These are phyloP conservation scores for Julus scandinavius DNA, from an alignment of 2,888 invertebrate species.

Conservation along the genomic window DNA sequence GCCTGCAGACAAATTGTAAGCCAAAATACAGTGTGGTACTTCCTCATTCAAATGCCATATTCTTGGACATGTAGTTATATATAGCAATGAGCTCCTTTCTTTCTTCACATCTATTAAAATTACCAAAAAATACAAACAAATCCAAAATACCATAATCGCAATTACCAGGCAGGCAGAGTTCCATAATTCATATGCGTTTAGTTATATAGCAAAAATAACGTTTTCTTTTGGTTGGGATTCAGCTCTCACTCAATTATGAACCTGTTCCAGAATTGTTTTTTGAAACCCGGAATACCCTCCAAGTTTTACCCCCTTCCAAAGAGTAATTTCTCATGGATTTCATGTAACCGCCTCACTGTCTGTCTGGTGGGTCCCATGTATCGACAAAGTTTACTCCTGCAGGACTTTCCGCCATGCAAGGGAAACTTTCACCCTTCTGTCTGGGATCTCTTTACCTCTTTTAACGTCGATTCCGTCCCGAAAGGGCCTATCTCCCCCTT, in stretches of 20 bases:
- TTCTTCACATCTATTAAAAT: too few species aligned
- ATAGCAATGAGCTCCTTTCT: too few species aligned
- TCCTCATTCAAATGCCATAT: too few species aligned
- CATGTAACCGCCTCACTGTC: background rate
- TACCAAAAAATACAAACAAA: too few species aligned
- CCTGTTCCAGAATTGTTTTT: background rate
- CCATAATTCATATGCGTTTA: too few species aligned
- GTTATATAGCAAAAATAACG: too few species aligned
- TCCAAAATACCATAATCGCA: too few species aligned
- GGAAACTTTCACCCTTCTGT: constrained; percentile 29
- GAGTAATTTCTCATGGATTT: background rate
- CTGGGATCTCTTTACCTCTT: constrained; percentile 42
- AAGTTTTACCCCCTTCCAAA: background rate
- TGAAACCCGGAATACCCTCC: background rate
- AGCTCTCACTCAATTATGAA: background rate
- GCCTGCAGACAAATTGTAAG: too few species aligned
- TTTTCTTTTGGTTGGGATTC: background rate
- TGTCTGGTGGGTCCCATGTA: background rate
- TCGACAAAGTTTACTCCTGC: background rate
- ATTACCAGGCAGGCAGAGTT: too few species aligned
- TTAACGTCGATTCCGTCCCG: background rate
- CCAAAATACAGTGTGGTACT: too few species aligned
- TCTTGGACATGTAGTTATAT: too few species aligned
- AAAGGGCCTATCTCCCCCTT: constrained; percentile 39
- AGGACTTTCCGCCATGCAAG: background rate